Conservation (phyloP, 2,113 vertebrate genomes). For the Pipa parva region DNA sequence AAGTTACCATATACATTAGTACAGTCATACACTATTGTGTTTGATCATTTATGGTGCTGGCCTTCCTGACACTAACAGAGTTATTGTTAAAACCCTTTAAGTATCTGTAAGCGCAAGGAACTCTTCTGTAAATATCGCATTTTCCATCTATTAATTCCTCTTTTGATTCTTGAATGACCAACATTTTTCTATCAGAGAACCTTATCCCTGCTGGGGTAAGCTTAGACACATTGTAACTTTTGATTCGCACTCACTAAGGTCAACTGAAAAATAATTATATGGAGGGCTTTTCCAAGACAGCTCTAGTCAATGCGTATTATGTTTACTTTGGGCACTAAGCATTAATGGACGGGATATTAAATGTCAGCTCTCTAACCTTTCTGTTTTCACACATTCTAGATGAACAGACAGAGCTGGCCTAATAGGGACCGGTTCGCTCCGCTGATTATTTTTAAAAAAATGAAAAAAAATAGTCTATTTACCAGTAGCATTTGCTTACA, state of each 20-base stretch:
- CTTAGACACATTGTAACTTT: slow-evolving; percentile 24
- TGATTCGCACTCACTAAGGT: slow-evolving; percentile 31
- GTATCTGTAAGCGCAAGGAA: background rate
- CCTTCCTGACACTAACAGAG: background rate
- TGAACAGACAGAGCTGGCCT: background rate
- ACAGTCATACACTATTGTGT: background rate
- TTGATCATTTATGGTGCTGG: background rate
- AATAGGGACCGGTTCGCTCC: too few relatives aligned
- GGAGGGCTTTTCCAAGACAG: slow-evolving; percentile 9
- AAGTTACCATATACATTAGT: too few relatives aligned
- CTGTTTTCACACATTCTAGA: slow-evolving; percentile 11
- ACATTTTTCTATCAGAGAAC: slow-evolving; percentile 21
- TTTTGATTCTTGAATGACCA: slow-evolving; percentile 2
- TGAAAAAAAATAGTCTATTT: background rate
- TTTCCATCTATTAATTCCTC: slow-evolving; percentile 12
- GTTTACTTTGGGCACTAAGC: slow-evolving; percentile 16
- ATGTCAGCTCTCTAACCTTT: slow-evolving; percentile 33
- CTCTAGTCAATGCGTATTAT: slow-evolving; percentile 29
- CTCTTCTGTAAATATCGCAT: slow-evolving; percentile 15
- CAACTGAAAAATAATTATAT: slow-evolving; percentile 32
- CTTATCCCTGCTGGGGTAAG: background rate
- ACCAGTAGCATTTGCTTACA: background rate
- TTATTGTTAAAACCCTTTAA: slow-evolving; percentile 11
- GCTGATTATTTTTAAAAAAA: too few relatives aligned
- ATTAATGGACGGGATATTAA: slow-evolving; percentile 28